phyloP scores from a whole-genome alignment of 1,140 invertebrate genomes.

The Drosophila tropicalis region DNA sequence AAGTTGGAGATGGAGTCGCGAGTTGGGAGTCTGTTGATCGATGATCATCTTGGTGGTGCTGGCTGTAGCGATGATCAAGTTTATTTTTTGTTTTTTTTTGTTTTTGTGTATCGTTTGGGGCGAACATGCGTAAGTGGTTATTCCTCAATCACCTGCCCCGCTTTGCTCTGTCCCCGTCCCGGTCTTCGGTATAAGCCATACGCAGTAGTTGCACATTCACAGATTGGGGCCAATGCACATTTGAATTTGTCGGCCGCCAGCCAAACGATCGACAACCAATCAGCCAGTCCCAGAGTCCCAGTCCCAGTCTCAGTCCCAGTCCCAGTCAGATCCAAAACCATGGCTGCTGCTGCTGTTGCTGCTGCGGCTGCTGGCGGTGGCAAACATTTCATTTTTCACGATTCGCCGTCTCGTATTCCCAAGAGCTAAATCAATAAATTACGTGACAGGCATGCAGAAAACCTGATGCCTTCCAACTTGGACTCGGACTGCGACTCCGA shows the following conservation, averaged over 20 bases:
- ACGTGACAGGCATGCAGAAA: constrained; percentile 82
- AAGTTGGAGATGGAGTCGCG: constrained; percentile 6
- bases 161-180: constrained; percentile 6
- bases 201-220: constrained; percentile 70
- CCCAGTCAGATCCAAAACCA: constrained; percentile 31
- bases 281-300: constrained; percentile 46
- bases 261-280: constrained; percentile 78
- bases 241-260: constrained; percentile 76
- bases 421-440: constrained; percentile 83
- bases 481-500: constrained; percentile 30
- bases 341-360: constrained; percentile 12
- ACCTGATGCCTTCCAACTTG: constrained; percentile 64
- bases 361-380: constrained; percentile 63
- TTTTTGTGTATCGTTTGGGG: constrained; percentile 68
- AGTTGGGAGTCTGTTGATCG: constrained; percentile 53
- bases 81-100: constrained; percentile 8
- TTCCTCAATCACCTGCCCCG: constrained; percentile 31
- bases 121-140: constrained; percentile 75
- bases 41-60: constrained; percentile 45
- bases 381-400: constrained; percentile 79
- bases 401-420: constrained; percentile 75
- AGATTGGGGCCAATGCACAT: constrained; percentile 71
- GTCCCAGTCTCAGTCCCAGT: constrained; percentile 11
- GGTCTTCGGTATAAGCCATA: not conserved
- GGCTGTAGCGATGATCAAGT: constrained; percentile 39